Percentiles rank a stretch among this genome's conserved stretches.
phyloP scores from a whole-genome alignment of 2,888 invertebrate species.

The Amiota communis region DNA sequence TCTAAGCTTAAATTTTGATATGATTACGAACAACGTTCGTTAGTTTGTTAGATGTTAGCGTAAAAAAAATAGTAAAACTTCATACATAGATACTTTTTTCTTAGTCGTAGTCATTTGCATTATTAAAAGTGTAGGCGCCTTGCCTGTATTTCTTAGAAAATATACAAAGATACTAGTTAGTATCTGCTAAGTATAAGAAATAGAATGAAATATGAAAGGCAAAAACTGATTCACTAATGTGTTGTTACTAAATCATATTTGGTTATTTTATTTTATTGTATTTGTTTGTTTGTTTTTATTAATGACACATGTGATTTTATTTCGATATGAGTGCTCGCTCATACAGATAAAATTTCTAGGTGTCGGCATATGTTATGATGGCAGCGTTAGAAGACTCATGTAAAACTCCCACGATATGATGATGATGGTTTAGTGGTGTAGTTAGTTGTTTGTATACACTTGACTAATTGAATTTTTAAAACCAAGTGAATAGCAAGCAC shows the following conservation, averaged over 20 bases:
- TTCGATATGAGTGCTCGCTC: not conserved
- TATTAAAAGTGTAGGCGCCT: not conserved
- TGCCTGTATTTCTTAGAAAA: constrained; percentile 4
- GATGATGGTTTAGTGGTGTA: too few species aligned
- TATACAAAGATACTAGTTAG: not conserved
- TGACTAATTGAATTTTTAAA: constrained; percentile 25
- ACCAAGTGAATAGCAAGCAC: not conserved
- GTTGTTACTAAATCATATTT: not conserved
- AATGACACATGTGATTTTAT: not conserved
- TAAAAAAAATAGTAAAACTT: not conserved
- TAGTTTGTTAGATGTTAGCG: not conserved
- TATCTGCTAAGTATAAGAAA: not conserved
- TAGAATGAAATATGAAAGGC: constrained; percentile 7
- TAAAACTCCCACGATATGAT: too few species aligned
- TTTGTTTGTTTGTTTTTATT: not conserved
- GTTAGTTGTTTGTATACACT: not conserved
- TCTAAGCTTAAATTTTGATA: too few species aligned
- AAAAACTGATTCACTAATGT: not conserved
- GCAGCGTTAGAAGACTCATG: too few species aligned
- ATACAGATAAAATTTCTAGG: constrained; percentile 4
- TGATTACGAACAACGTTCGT: not conserved
- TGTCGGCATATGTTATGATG: not conserved
- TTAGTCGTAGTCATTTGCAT: not conserved
- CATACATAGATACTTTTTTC: not conserved
- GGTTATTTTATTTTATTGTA: not conserved